Conservation (phyloP, 2,113 vertebrate genomes). For the Poecilia latipinna region DNA sequence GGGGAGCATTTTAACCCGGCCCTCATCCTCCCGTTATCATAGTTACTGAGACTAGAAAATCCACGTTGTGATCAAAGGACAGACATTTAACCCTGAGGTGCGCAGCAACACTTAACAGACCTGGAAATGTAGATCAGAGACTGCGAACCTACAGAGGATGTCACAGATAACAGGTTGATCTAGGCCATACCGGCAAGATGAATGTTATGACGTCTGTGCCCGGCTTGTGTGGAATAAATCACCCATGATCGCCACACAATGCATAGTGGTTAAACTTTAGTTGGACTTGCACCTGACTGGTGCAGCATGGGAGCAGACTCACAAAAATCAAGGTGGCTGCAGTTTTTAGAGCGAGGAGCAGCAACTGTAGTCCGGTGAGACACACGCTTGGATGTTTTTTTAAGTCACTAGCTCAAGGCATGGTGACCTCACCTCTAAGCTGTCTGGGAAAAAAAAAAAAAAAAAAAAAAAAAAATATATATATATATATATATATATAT, state of each 20-base stretch:
- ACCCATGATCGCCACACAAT: constrained; percentile 46
- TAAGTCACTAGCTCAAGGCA: constrained; percentile 28
- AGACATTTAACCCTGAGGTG: constrained; percentile 19
- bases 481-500: no score
- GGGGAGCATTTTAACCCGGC: not conserved
- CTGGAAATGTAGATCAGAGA: constrained; percentile 41
- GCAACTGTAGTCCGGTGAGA: constrained; percentile 22
- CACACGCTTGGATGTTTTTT: constrained; percentile 31
- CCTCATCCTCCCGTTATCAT: not conserved
- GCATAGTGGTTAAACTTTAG: constrained; percentile 33
- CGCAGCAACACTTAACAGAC: constrained; percentile 27
- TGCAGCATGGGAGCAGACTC: constrained; percentile 35
- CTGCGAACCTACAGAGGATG: constrained; percentile 33
- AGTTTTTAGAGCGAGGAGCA: constrained; percentile 41
- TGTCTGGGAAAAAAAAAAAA: no score
- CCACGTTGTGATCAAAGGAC: constrained; percentile 33
- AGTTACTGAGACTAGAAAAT: constrained; percentile 20
- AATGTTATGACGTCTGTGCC: constrained; percentile 49
- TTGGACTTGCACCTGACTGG: constrained; percentile 28
- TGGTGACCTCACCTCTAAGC: constrained; percentile 13
- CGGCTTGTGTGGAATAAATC: constrained; percentile 54
- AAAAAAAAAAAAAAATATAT: not conserved
- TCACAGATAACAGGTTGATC: constrained; percentile 50
- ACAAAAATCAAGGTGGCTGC: constrained; percentile 44
- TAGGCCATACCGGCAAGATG: constrained; percentile 51